These are phyloP conservation scores for Octopus bimaculoides DNA, from an alignment of 1,140 invertebrate species.

Conservation along the genomic window DNA sequence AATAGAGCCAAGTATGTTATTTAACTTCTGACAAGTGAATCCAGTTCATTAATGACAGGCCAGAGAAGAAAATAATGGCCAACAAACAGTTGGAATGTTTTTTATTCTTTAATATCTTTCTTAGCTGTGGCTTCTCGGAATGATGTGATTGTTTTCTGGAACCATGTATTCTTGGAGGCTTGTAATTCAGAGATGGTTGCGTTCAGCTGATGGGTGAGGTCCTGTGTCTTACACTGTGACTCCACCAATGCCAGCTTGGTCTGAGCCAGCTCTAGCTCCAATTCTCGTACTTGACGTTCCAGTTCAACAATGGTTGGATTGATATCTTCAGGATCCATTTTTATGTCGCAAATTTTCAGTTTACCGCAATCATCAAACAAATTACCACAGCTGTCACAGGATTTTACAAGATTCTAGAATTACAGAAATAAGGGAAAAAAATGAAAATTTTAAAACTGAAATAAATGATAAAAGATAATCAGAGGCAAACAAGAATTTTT, in stretches of 20 bases:
- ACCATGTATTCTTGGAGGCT: constrained; percentile 76
- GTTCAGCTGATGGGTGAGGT: constrained; percentile 88
- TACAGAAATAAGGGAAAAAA: not conserved
- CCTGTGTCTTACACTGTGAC: constrained; percentile 88
- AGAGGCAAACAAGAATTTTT: too few species aligned
- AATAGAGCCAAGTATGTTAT: not conserved
- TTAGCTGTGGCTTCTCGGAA: constrained; percentile 63
- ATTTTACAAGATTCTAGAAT: constrained; percentile 42
- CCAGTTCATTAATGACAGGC: not conserved
- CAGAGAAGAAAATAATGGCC: not conserved
- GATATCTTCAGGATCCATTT: constrained; percentile 32
- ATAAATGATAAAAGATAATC: not conserved
- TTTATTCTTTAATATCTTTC: constrained; percentile 39
- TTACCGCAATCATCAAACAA: constrained; percentile 45
- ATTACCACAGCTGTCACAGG: constrained; percentile 48
- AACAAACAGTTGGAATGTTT: not conserved
- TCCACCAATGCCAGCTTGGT: constrained; percentile 96
- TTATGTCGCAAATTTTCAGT: constrained; percentile 38
- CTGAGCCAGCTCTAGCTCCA: constrained; percentile 93
- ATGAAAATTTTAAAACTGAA: not conserved
- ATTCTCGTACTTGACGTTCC: constrained; percentile 71
- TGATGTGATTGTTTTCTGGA: constrained; percentile 80
- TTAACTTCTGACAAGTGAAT: not conserved
- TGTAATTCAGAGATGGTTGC: constrained; percentile 79
- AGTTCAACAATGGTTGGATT: constrained; percentile 42